These are phyloP conservation scores for Monodelphis domestica DNA, from an alignment of 2,797 vertebrate species.

Conservation along the genomic window DNA sequence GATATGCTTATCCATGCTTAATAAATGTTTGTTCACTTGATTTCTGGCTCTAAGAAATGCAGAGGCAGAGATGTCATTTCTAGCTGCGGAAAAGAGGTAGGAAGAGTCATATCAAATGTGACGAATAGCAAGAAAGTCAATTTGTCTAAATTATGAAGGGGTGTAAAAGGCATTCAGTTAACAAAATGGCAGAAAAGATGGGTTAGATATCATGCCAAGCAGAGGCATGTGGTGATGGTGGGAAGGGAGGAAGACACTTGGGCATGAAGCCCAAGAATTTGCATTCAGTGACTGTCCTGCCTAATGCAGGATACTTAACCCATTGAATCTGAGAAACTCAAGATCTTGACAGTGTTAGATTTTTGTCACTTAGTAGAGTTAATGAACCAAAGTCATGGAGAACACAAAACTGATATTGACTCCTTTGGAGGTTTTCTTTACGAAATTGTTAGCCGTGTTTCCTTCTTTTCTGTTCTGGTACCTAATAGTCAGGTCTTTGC, in stretches of 20 bases:
- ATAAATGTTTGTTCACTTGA: background rate
- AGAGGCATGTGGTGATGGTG: background rate
- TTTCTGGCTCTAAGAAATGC: background rate
- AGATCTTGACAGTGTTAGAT: background rate
- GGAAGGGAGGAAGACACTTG: background rate
- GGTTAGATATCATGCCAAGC: background rate
- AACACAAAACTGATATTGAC: background rate
- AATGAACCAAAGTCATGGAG: background rate
- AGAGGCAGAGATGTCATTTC: background rate
- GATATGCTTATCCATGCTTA: too few species aligned
- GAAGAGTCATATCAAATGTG: background rate
- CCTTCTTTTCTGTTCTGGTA: background rate
- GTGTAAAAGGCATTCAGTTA: background rate
- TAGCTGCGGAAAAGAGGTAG: background rate
- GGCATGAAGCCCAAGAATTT: background rate
- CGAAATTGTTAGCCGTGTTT: background rate
- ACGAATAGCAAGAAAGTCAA: background rate
- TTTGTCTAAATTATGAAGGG: background rate
- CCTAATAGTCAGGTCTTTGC: too few species aligned
- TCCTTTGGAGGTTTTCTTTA: background rate
- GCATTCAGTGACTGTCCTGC: background rate
- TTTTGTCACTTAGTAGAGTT: background rate
- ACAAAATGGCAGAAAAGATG: background rate
- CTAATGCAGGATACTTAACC: background rate
- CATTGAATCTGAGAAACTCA: background rate